Conservation (phyloP, 2,113 vertebrate species). For the Albula goreensis region DNA sequence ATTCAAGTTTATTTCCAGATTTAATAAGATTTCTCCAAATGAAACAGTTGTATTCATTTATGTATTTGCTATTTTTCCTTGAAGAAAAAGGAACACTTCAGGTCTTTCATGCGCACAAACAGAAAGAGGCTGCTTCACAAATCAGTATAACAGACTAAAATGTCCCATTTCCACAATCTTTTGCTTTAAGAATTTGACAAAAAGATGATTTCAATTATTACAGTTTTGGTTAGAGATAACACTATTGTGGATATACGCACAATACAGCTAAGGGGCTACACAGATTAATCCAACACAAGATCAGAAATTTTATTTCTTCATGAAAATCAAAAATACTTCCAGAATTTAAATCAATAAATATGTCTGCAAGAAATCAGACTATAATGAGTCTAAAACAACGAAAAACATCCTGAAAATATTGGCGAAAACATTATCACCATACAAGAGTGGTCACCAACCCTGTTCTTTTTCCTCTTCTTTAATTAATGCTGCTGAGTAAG, state of each 20-base stretch:
- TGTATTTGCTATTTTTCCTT: not conserved
- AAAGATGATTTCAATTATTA: not conserved
- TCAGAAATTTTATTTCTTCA: not conserved
- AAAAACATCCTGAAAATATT: not conserved
- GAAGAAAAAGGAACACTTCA: conserved; percentile 13
- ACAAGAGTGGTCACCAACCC: too few species aligned
- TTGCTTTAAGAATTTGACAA: not conserved
- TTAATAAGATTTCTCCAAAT: conserved; percentile 7
- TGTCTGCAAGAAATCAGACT: not conserved
- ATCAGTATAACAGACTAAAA: conserved; percentile 4
- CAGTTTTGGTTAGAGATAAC: not conserved
- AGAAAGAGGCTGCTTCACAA: not conserved
- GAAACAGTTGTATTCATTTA: conserved; percentile 2
- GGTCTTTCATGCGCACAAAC: not conserved
- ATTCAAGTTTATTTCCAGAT: not conserved
- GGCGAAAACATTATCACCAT: not conserved
- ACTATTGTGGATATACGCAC: not conserved
- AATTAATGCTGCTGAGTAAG: too few species aligned
- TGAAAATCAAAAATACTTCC: not conserved
- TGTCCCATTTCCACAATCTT: not conserved
- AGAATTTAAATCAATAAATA: not conserved
- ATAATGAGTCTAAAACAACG: not conserved
- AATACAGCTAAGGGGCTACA: not conserved
- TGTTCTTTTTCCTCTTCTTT: too few species aligned
- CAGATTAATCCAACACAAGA: not conserved